Conservation (phyloP, 2,888 invertebrate species). For the Monochamus alternatus region DNA sequence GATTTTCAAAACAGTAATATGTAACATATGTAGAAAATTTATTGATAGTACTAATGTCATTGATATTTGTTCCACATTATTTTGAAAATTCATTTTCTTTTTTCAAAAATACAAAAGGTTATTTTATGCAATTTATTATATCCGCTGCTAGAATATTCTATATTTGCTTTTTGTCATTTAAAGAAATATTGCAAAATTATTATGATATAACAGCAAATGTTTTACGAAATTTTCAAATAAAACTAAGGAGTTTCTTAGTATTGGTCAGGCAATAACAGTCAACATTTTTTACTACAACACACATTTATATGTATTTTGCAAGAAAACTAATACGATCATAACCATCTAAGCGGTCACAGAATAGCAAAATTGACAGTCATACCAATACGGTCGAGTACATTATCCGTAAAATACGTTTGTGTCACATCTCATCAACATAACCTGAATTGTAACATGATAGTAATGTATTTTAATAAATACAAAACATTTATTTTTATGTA, state of each 20-base stretch:
- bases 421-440: conserved; percentile 36
- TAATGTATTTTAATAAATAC: not conserved
- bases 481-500: not conserved
- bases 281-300: not conserved
- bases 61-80: too few relatives aligned
- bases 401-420: conserved; percentile 42
- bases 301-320: not conserved
- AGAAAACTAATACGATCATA: not conserved
- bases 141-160: not conserved
- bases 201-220: not conserved
- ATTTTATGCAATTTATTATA: not conserved
- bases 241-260: not conserved
- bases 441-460: not conserved
- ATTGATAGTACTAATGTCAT: too few relatives aligned
- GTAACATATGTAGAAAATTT: too few relatives aligned
- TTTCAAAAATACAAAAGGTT: not conserved
- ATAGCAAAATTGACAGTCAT: not conserved
- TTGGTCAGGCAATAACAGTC: not conserved
- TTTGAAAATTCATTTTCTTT: too few relatives aligned
- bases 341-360: not conserved
- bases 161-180: not conserved
- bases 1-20: not conserved
- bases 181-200: not conserved
- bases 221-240: not conserved
- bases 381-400: not conserved